phyloP scores from a whole-genome alignment of 2,888 invertebrate species.

The Elgonia sp. region DNA sequence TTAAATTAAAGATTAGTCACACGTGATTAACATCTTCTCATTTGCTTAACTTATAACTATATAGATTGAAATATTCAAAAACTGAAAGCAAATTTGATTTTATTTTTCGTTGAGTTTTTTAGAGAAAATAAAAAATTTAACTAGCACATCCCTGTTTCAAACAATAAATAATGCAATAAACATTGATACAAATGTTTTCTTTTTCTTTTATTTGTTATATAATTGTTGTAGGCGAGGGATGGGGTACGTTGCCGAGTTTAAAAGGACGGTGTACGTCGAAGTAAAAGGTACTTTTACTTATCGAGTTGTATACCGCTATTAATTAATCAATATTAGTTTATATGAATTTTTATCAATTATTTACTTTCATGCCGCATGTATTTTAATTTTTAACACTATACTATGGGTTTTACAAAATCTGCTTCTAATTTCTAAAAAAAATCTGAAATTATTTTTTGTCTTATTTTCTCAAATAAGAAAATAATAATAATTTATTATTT shows the following conservation, averaged over 20 bases:
- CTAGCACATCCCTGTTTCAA: too few relatives aligned
- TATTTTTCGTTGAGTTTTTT: too few relatives aligned
- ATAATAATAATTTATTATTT: too few relatives aligned
- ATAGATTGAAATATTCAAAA: too few relatives aligned
- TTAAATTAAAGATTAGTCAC: too few relatives aligned
- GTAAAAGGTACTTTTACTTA: constrained; percentile 75
- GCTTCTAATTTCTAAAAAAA: too few relatives aligned
- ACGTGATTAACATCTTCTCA: too few relatives aligned
- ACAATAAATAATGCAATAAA: neutral
- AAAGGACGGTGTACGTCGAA: constrained; percentile 72
- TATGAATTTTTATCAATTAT: constrained; percentile 1
- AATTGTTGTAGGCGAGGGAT: constrained; percentile 70
- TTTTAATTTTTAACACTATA: neutral
- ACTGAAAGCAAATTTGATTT: too few relatives aligned
- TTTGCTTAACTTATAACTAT: too few relatives aligned
- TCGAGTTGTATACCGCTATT: constrained; percentile 69
- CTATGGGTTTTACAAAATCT: constrained; percentile 6
- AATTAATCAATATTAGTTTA: constrained; percentile 40
- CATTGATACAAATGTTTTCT: constrained; percentile 24
- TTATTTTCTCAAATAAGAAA: too few relatives aligned
- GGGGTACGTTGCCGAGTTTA: constrained; percentile 68
- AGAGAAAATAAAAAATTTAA: too few relatives aligned
- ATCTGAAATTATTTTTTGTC: too few relatives aligned
- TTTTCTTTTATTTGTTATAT: constrained; percentile 50
- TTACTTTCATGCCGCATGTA: constrained; percentile 34